Conservation (phyloP, 2,888 invertebrate species). For the Steinernema scapterisci region DNA sequence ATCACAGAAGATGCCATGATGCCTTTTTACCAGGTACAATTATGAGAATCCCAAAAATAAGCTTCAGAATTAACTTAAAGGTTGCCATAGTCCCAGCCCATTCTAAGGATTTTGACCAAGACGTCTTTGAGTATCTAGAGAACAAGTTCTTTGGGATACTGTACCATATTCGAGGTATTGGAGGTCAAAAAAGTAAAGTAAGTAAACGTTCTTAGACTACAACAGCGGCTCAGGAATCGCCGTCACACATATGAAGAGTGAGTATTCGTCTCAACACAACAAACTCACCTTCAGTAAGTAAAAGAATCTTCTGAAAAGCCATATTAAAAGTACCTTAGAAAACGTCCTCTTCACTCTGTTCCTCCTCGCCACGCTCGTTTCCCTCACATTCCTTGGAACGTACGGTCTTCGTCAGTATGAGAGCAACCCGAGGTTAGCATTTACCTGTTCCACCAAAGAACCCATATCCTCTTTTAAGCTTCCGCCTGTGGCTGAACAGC, state of each 20-base stretch:
- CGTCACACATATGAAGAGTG: not conserved
- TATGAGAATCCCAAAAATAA: not conserved
- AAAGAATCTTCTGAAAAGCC: not conserved
- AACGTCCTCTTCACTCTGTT: not conserved
- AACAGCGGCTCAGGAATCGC: not conserved
- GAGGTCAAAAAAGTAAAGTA: not conserved
- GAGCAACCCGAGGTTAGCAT: not conserved
- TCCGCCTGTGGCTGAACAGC: constrained; percentile 12
- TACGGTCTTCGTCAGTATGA: constrained; percentile 12
- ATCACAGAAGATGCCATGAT: constrained; percentile 8
- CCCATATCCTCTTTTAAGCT: not conserved
- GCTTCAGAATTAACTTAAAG: not conserved
- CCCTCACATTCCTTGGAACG: not conserved
- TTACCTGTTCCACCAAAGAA: not conserved
- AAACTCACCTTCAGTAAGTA: not conserved
- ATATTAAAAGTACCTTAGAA: too few relatives aligned
- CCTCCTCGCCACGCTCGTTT: not conserved
- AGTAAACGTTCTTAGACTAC: not conserved
- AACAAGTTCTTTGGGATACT: not conserved
- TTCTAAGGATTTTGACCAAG: not conserved
- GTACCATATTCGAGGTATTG: not conserved
- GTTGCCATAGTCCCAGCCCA: not conserved
- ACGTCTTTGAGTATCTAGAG: not conserved
- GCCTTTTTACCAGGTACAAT: constrained; percentile 14
- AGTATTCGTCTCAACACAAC: not conserved